Evolutionary conservation across 2,113 vertebrate genomes (phyloP), one percentile per base, ranked within the genome.

Genomic region (Xiphophorus maculatus): DNA sequence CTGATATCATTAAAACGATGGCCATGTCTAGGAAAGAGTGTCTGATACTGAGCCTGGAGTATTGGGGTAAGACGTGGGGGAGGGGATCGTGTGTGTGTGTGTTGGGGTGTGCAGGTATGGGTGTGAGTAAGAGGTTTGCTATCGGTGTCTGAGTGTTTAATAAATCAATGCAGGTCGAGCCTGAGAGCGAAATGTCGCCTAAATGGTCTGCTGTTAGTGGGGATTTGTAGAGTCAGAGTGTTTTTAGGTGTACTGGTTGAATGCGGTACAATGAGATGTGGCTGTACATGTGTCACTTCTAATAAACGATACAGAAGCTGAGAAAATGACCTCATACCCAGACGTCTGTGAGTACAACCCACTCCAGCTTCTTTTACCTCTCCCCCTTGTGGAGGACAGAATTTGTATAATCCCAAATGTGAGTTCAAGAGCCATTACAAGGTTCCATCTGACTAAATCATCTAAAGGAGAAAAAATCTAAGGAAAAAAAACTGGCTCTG

Each of bases 161-260:
- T 89, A 90, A 90, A 90, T 91, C 91, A 81, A 90, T 90, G 72
- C 71, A 76, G 89, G 88, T 92, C 81, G 88, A 77, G 76, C 74
- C 70, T 84, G 72, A 81, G 76, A 88, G 87, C 77, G 40, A 42
- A 69, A 86, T 84, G 81, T 90, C 84, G 83, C 80, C 73, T 42
- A 83, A 81, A 86, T 80, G 80, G 86, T 75, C 80, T 86, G 73
- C 73, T 84, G 81, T 73, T 72, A 25, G 66, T n/a, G 33, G 27
- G 76, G 64, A 40, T 75, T 48, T 84, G 69, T 27, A 15, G 32
- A 25, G 63, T 66, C 66, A 58, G 67, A 64, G 35, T 72, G 76
- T 69, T 61, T 42, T 77, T 74, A 80, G 71, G 66, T 73, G 51
- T 44, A 3, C 30, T 28, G 17, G 63, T 81, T 33, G 70, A 28